phyloP scores from a whole-genome alignment of 1,140 invertebrate genomes.

The Saxidomus purpurata region DNA sequence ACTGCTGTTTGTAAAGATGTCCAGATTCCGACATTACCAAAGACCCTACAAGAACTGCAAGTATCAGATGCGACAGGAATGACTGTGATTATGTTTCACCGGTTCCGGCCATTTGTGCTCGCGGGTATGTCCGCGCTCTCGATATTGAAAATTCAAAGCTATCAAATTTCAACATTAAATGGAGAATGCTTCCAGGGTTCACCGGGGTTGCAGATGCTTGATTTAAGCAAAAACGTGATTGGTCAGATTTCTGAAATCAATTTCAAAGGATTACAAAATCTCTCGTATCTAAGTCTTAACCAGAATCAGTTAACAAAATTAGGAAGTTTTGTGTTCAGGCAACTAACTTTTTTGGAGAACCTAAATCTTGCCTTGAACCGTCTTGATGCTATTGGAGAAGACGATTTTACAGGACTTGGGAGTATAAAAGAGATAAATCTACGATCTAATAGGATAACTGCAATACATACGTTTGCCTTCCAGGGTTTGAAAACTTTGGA shows the following conservation, averaged over 20 bases:
- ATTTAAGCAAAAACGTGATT: slow-evolving; percentile 72
- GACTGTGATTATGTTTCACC: slow-evolving; percentile 35
- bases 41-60: slow-evolving; percentile 36
- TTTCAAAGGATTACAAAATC: slow-evolving; percentile 69
- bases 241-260: slow-evolving; percentile 47
- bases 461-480: slow-evolving; percentile 65
- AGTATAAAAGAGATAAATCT: slow-evolving; percentile 70
- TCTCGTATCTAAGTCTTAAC: slow-evolving; percentile 68
- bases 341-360: slow-evolving; percentile 56
- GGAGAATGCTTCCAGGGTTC: slow-evolving; percentile 64
- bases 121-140: slow-evolving; percentile 47
- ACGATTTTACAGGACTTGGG: slow-evolving; percentile 73
- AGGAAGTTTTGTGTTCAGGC: slow-evolving; percentile 40
- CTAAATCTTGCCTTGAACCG: slow-evolving; percentile 71
- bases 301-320: slow-evolving; percentile 61
- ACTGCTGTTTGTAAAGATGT: slow-evolving; percentile 55
- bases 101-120: slow-evolving; percentile 60
- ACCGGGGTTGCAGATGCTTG: slow-evolving; percentile 59
- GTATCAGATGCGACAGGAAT: slow-evolving; percentile 21
- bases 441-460: slow-evolving; percentile 67
- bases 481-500: slow-evolving; percentile 61
- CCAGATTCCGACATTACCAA: slow-evolving; percentile 41
- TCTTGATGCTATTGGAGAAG: slow-evolving; percentile 52
- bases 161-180: slow-evolving; percentile 57
- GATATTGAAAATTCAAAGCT: slow-evolving; percentile 64